phyloP scores from a whole-genome alignment of 2,888 invertebrate genomes.

The Prosopocoilus inquinatus region DNA sequence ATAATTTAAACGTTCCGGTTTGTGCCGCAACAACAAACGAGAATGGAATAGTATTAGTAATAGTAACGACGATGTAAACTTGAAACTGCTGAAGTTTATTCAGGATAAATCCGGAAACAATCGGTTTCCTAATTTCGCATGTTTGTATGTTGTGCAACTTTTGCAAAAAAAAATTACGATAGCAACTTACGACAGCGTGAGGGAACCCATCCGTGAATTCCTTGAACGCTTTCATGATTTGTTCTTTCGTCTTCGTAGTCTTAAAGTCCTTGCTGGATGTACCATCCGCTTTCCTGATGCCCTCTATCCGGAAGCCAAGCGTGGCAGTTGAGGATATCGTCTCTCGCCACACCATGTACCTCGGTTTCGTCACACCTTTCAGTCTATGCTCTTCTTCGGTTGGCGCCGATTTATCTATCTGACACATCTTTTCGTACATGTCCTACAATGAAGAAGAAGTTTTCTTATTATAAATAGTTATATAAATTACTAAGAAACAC shows the following conservation, averaged over 20 bases:
- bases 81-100: no score
- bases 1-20: no score
- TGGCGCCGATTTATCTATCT: conserved; percentile 86
- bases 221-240: conserved; percentile 75
- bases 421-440: conserved; percentile 98
- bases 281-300: conserved; percentile 85
- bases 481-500: no score
- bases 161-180: background rate
- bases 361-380: conserved; percentile 90
- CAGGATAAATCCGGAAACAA: no score
- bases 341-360: conserved; percentile 95
- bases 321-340: conserved; percentile 96
- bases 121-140: no score
- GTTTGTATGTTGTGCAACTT: background rate
- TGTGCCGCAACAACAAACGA: no score
- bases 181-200: conserved; percentile 70
- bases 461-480: no score
- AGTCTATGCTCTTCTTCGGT: conserved; percentile 85
- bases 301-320: conserved; percentile 95
- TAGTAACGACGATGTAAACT: no score
- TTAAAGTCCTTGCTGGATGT: conserved; percentile 94
- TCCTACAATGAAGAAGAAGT: conserved; percentile 59
- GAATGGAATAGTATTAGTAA: no score
- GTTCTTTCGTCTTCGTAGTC: conserved; percentile 82
- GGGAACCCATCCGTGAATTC: conserved; percentile 80